Evolutionary conservation across 2,797 vertebrate species (phyloP).

Genomic region (Phoxinus dragarum): DNA sequence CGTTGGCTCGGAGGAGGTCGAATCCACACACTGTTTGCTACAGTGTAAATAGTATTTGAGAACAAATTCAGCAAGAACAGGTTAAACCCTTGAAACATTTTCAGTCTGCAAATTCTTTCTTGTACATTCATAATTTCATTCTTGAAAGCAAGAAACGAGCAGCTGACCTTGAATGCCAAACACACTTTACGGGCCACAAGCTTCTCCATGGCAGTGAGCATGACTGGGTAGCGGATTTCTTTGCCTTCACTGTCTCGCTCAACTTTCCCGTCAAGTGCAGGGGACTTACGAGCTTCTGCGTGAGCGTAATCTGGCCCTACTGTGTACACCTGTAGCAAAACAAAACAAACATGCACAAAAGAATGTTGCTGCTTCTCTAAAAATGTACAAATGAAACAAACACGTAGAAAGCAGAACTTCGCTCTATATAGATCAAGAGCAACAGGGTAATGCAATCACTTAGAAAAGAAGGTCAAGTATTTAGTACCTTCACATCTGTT

Average conservation of each 20-base stretch:
- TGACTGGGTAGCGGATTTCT: slow-evolving; percentile 97
- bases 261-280: slow-evolving; percentile 96
- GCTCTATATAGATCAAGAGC: background rate
- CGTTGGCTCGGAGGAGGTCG: slow-evolving; percentile 94
- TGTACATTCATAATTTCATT: background rate
- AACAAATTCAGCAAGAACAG: background rate
- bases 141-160: background rate
- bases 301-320: slow-evolving; percentile 98
- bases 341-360: background rate
- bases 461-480: background rate
- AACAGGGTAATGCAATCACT: background rate
- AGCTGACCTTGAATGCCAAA: slow-evolving; percentile 92
- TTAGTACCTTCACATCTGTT: slow-evolving; percentile 94
- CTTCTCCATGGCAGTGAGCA: slow-evolving; percentile 99
- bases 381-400: background rate
- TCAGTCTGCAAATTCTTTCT: background rate
- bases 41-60: slow-evolving; percentile 18
- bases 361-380: background rate
- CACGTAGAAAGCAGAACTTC: background rate
- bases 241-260: slow-evolving; percentile 98
- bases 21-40: slow-evolving; percentile 99
- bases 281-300: slow-evolving; percentile 96
- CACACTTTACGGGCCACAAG: slow-evolving; percentile 97
- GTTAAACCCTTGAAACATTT: background rate
- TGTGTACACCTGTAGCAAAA: slow-evolving; percentile 89